phyloP scores from a whole-genome alignment of 2,888 invertebrate species.

The Cetonia aurata region DNA sequence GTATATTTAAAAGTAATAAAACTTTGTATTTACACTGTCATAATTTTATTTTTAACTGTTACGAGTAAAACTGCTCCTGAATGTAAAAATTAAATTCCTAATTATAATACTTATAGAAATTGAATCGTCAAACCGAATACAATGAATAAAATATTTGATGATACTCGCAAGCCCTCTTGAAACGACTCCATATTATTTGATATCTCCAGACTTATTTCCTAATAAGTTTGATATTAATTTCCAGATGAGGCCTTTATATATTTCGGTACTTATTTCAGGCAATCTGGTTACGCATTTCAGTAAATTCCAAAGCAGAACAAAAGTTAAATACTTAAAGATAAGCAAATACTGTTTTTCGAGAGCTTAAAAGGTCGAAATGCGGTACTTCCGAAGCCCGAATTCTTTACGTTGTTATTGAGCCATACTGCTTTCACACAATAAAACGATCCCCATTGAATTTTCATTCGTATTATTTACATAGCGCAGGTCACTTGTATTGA shows the following conservation, averaged over 20 bases:
- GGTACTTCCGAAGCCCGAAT: constrained; percentile 1
- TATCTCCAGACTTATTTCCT: too few relatives aligned
- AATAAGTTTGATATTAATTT: too few relatives aligned
- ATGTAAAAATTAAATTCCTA: too few relatives aligned
- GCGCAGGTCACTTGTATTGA: constrained; percentile 36
- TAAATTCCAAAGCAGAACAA: constrained; percentile 1
- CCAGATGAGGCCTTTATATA: not conserved
- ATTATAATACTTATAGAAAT: too few relatives aligned
- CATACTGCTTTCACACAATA: constrained; percentile 29
- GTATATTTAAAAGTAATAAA: too few relatives aligned
- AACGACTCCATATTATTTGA: too few relatives aligned
- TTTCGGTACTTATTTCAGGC: constrained; percentile 4
- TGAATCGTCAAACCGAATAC: too few relatives aligned
- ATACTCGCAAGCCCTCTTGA: too few relatives aligned
- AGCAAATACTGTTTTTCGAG: constrained; percentile 29
- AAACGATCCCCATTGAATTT: constrained; percentile 34
- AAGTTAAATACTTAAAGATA: constrained; percentile 29
- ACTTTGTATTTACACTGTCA: too few relatives aligned
- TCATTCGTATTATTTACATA: constrained; percentile 35
- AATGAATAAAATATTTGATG: too few relatives aligned
- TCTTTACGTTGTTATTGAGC: constrained; percentile 37
- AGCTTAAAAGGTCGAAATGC: constrained; percentile 24
- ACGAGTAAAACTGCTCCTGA: too few relatives aligned
- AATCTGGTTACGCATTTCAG: constrained; percentile 15
- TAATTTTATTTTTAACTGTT: too few relatives aligned